Evolutionary conservation across 2,113 vertebrate species (phyloP).

Genomic region (Lophura nycthemera): DNA sequence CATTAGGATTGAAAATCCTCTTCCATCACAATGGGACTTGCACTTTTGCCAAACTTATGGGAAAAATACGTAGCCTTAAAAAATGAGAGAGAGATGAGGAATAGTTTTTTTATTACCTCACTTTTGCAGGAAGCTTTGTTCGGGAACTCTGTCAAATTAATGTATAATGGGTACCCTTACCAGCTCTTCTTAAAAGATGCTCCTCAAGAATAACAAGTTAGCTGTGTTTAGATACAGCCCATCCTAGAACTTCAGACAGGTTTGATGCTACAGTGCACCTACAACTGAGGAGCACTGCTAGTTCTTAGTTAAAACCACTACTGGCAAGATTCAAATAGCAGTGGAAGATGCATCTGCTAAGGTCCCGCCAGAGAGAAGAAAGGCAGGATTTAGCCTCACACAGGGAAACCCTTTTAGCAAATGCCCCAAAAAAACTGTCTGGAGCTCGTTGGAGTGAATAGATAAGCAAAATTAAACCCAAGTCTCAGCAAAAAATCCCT

Average conservation of each 20-base stretch:
- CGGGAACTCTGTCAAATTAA: not conserved
- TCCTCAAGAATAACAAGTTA: not conserved
- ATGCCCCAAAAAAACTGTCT: fast-evolving
- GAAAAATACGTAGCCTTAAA: not conserved
- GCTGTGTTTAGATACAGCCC: not conserved
- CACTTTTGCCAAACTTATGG: fast-evolving
- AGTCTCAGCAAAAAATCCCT: not conserved
- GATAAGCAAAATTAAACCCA: not conserved
- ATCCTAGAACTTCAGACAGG: not conserved
- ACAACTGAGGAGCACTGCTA: not conserved
- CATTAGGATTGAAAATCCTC: not conserved
- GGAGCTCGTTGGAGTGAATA: not conserved
- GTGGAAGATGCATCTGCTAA: not conserved
- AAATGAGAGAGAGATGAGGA: not conserved
- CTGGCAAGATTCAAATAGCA: not conserved
- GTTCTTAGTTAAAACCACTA: not conserved
- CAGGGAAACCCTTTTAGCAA: fast-evolving
- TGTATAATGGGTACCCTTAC: not conserved
- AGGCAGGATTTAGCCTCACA: not conserved
- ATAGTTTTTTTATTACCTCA: not conserved
- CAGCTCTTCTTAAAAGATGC: not conserved
- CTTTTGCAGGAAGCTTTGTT: not conserved
- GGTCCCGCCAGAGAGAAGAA: not conserved
- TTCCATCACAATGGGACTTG: not conserved
- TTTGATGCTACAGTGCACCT: not conserved